phyloP scores from a whole-genome alignment of 1,140 invertebrate species.

The Drosophila virilis region DNA sequence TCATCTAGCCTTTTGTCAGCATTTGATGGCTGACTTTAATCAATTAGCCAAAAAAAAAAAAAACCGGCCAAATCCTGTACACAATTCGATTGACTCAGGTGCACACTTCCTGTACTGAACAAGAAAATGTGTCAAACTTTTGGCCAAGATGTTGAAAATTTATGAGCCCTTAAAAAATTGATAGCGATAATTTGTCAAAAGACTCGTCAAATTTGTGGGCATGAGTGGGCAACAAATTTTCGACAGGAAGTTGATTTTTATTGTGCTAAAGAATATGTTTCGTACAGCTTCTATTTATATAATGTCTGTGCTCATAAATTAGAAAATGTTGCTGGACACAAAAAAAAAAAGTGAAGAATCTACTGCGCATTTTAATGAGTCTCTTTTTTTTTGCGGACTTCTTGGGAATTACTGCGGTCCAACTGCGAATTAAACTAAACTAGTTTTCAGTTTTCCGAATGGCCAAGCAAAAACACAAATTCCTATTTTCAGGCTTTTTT shows the following conservation, averaged over 20 bases:
- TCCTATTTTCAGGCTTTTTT: slow-evolving; percentile 22
- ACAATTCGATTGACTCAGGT: slow-evolving; percentile 48
- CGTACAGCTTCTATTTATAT: slow-evolving; percentile 48
- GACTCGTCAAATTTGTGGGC: slow-evolving; percentile 54
- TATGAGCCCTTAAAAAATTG: slow-evolving; percentile 40
- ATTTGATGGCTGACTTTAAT: slow-evolving; percentile 22
- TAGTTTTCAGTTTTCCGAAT: slow-evolving; percentile 61
- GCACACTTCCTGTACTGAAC: slow-evolving; percentile 49
- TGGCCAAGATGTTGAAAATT: slow-evolving; percentile 29
- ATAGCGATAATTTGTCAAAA: slow-evolving; percentile 64
- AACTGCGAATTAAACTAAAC: slow-evolving; percentile 66
- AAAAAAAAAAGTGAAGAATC: slow-evolving; percentile 35
- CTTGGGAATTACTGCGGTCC: slow-evolving; percentile 42
- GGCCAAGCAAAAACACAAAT: slow-evolving; percentile 32
- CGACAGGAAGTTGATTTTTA: slow-evolving; percentile 64
- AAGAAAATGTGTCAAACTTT: slow-evolving; percentile 47
- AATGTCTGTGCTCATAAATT: slow-evolving; percentile 50
- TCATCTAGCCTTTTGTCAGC: slow-evolving; percentile 39
- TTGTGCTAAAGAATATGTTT: slow-evolving; percentile 41
- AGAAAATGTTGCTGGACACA: slow-evolving; percentile 11
- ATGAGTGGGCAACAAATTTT: slow-evolving; percentile 61
- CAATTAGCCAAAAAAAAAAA: slow-evolving; percentile 34
- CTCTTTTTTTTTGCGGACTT: slow-evolving; percentile 45
- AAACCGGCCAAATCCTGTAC: slow-evolving; percentile 4
- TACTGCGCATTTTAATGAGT: slow-evolving; percentile 65